phyloP scores from a whole-genome alignment of 2,113 vertebrate genomes.

The Protobothrops flavoviridis region DNA sequence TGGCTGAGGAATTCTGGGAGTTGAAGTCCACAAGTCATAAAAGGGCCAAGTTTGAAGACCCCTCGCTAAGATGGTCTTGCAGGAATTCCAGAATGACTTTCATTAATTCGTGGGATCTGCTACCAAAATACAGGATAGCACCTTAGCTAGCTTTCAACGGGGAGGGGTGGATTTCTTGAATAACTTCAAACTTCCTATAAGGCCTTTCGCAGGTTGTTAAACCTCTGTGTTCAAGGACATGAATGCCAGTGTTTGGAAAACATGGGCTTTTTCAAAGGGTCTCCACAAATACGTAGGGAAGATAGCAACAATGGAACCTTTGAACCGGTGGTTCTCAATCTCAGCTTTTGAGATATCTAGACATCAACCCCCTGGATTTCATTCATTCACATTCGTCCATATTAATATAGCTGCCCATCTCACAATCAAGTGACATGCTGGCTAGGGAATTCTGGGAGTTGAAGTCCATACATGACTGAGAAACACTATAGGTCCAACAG shows the following conservation, averaged over 20 bases:
- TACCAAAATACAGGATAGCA: not conserved
- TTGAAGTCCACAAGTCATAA: not conserved
- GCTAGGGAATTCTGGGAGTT: not conserved
- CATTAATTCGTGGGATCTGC: not conserved
- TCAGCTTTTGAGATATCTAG: not conserved
- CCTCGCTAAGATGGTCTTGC: not conserved
- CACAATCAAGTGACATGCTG: not conserved
- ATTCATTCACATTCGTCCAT: not conserved
- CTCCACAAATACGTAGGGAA: not conserved
- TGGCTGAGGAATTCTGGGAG: no score
- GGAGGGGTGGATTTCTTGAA: not conserved
- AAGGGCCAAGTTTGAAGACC: no score
- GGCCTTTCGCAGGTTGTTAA: not conserved
- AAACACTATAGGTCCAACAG: not conserved
- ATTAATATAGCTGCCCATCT: not conserved
- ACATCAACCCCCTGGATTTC: not conserved
- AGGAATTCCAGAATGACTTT: not conserved
- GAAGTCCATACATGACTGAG: not conserved
- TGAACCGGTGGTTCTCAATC: not conserved
- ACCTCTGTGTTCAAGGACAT: not conserved
- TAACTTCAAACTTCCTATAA: not conserved
- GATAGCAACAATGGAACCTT: not conserved
- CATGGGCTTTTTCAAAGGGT: not conserved
- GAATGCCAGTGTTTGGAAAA: not conserved
- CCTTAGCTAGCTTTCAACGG: not conserved